Evolutionary conservation across 2,797 vertebrate genomes (phyloP).

Genomic region (Sebastes diploproa): DNA sequence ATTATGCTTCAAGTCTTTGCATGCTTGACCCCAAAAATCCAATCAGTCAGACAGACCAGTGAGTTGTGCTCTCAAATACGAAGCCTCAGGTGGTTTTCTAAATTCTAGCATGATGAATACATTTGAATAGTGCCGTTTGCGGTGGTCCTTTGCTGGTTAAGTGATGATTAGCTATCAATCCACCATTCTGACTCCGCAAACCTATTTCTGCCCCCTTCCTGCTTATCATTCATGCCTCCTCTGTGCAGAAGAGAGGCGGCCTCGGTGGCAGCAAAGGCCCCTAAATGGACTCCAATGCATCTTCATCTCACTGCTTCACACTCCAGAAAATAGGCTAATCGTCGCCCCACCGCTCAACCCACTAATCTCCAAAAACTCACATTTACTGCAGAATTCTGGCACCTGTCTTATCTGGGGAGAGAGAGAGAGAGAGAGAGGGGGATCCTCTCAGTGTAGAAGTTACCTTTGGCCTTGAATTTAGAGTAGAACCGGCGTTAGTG

Average conservation of each 20-base stretch:
- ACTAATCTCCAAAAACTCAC: constrained; percentile 34
- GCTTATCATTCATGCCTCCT: constrained; percentile 24
- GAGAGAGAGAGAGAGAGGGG: not conserved
- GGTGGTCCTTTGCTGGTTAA: not conserved
- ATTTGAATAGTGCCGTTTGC: not conserved
- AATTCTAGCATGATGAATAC: not conserved
- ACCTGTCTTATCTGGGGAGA: constrained; percentile 25
- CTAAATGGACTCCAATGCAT: constrained; percentile 36
- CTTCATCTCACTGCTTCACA: constrained; percentile 56
- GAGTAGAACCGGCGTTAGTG: not conserved
- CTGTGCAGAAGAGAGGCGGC: not conserved
- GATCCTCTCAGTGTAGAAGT: not conserved
- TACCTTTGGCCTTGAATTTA: not conserved
- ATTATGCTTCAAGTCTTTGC: not conserved
- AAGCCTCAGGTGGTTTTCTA: not conserved
- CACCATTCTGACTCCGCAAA: constrained; percentile 16
- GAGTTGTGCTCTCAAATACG: not conserved
- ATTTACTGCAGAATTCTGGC: constrained; percentile 25
- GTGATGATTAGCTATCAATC: constrained; percentile 28
- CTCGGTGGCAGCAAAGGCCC: not conserved
- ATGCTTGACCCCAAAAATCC: not conserved
- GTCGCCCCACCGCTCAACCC: not conserved
- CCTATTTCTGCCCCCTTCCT: constrained; percentile 4
- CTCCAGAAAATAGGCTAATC: constrained; percentile 47
- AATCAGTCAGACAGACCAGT: not conserved